These are phyloP conservation scores for Nasonia oneida DNA, from an alignment of 2,888 invertebrate species.

Conservation along the genomic window DNA sequence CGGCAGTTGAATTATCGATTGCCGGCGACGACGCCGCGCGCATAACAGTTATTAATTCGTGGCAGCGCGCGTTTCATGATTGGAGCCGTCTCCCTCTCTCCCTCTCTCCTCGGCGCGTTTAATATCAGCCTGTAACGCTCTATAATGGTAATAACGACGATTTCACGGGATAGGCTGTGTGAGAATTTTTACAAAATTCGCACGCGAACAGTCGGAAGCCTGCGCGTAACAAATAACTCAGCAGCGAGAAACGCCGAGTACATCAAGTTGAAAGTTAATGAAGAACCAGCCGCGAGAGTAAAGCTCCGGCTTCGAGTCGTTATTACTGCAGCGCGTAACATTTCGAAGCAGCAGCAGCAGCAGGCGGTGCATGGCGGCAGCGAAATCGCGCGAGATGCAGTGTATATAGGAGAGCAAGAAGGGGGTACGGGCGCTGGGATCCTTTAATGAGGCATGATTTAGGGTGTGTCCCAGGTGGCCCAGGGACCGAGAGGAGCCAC, in stretches of 20 bases:
- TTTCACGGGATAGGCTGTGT: background rate
- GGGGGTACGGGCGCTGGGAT: background rate
- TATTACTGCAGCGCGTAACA: conserved; percentile 34
- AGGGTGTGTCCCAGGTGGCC: conserved; percentile 72
- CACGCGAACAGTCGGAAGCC: no score
- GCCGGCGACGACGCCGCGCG: background rate
- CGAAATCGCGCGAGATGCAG: background rate
- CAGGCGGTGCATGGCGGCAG: background rate
- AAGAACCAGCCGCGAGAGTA: background rate
- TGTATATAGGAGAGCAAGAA: background rate
- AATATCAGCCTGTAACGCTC: conserved; percentile 71
- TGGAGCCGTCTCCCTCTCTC: conserved; percentile 60
- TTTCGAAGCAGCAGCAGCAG: background rate
- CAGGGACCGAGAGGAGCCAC: conserved; percentile 59
- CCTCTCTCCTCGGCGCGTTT: conserved; percentile 50
- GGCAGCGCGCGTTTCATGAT: conserved; percentile 76
- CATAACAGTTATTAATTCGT: conserved; percentile 76
- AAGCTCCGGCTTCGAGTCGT: background rate
- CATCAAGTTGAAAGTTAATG: conserved; percentile 31
- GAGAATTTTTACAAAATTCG: no score
- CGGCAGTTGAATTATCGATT: conserved; percentile 45
- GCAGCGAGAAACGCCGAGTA: no score
- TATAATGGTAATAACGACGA: conserved; percentile 70
- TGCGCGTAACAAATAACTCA: no score
- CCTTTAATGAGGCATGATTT: conserved; percentile 74